These are phyloP conservation scores for Yponomeuta sedellus DNA, from an alignment of 2,888 invertebrate species.

Conservation along the genomic window DNA sequence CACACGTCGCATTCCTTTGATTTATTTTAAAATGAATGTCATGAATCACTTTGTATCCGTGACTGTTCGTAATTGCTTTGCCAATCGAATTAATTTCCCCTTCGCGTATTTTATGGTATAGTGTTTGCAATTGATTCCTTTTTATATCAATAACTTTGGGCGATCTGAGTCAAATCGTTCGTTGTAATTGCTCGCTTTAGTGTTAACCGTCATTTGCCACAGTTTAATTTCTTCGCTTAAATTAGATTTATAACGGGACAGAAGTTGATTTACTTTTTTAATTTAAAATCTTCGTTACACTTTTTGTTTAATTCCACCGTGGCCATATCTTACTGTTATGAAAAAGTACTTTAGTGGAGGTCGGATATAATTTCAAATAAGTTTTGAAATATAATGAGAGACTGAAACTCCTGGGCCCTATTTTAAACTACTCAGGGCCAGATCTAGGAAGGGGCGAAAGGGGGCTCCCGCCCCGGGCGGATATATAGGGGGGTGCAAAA, in stretches of 20 bases:
- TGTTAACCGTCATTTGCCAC: background rate
- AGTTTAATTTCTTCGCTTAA: background rate
- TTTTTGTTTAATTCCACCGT: background rate
- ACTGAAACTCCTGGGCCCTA: no score
- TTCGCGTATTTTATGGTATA: slow-evolving; percentile 61
- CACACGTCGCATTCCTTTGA: slow-evolving; percentile 47
- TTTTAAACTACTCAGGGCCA: no score
- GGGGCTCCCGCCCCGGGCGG: no score
- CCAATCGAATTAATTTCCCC: slow-evolving; percentile 70
- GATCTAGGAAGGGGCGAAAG: no score
- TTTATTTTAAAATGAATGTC: slow-evolving; percentile 56
- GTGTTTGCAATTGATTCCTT: slow-evolving; percentile 68
- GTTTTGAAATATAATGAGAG: no score
- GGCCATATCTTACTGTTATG: background rate
- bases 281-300: background rate
- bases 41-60: slow-evolving; percentile 65
- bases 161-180: slow-evolving; percentile 20
- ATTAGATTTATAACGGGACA: no score
- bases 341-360: background rate
- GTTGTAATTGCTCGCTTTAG: background rate
- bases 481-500: no score
- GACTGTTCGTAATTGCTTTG: slow-evolving; percentile 70
- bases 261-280: no score
- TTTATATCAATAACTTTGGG: slow-evolving; percentile 47
- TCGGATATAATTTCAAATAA: background rate